Base-by-base conservation (phyloP, 2,113 vertebrate genomes). In the Misgurnus mizolepis region DNA sequence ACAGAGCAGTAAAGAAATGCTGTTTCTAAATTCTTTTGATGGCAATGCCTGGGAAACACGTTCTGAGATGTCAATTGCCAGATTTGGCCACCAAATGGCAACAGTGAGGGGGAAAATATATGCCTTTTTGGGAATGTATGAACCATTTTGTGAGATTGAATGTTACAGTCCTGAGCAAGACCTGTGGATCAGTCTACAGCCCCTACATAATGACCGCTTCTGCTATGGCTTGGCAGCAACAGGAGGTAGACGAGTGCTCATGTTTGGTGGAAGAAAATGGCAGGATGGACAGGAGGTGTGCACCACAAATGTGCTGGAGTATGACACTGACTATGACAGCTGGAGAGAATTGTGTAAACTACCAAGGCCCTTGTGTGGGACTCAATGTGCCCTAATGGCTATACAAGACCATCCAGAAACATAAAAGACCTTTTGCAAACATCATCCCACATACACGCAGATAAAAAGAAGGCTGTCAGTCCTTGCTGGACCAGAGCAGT, bases 71-170 rank as follows among this genome's bases (percentile, higher is more conserved):
- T 91, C 93, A 80, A 95, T 97, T 9, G 95, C 93, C 80, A 95
- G 97, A 53, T 98, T 95, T 60, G 92, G 95, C 11, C 98, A 99
- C 82, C 94, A 97, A 83, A 92, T 98, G 91, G 94, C 95, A 2
- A 90, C 93, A 0, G 91, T 95, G 62, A 88, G 91, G 4, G 94
- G 93, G 0, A 86, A 87, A n/a, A 90, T 99, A 86, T 99, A 95
- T 72, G 94, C 95, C n/a, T 94, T 99, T 83, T 81, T 98, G 86
- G 98, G 98, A 10, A 91, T 94, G 85, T 97, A 95, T 1, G 98
- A 98, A 85, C 95, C 95, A 3, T 99, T 96, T 88, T 96, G 96
- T 5, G 96, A 99, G 78, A 97, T 99, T 1, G 97, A 99, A 86
- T 91, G 90, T 68, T 98, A 97, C 0, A 92, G 97, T 55, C 89